Evolutionary conservation across 2,888 invertebrate genomes (phyloP).

Genomic region (Gerris lacustris): DNA sequence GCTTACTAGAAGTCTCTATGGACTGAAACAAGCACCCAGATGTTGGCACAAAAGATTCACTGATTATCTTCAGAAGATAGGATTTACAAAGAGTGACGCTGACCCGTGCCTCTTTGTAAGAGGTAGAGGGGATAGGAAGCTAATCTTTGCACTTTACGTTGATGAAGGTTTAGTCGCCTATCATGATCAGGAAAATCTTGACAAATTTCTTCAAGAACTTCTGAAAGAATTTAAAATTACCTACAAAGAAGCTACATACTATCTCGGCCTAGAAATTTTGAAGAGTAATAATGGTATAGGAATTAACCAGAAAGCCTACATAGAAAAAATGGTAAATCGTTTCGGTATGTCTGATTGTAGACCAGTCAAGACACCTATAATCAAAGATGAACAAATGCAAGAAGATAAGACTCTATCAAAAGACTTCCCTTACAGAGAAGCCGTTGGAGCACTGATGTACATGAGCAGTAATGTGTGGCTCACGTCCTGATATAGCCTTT

Average conservation of each 20-base stretch:
- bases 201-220: slow-evolving; percentile 12
- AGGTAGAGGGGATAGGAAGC: slow-evolving; percentile 4
- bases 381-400: neutral
- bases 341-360: slow-evolving; percentile 21
- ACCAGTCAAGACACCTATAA: slow-evolving; percentile 19
- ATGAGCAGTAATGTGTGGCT: slow-evolving; percentile 23
- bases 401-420: slow-evolving; percentile 11
- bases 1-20: slow-evolving; percentile 28
- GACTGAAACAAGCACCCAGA: slow-evolving; percentile 24
- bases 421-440: slow-evolving; percentile 23
- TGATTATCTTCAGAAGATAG: neutral
- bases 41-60: slow-evolving; percentile 10
- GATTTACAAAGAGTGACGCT: slow-evolving; percentile 1
- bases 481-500: too few relatives aligned
- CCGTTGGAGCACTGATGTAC: slow-evolving; percentile 33
- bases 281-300: slow-evolving; percentile 13
- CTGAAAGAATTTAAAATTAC: neutral
- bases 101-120: slow-evolving; percentile 13
- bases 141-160: slow-evolving; percentile 15
- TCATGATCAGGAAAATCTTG: neutral
- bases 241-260: slow-evolving; percentile 11
- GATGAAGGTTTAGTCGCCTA: slow-evolving; percentile 15
- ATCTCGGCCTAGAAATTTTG: slow-evolving; percentile 12
- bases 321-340: slow-evolving; percentile 20
- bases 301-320: slow-evolving; percentile 17